Evolutionary conservation across 2,797 vertebrate species (phyloP).

Genomic region (Ptychadena robeensis): DNA sequence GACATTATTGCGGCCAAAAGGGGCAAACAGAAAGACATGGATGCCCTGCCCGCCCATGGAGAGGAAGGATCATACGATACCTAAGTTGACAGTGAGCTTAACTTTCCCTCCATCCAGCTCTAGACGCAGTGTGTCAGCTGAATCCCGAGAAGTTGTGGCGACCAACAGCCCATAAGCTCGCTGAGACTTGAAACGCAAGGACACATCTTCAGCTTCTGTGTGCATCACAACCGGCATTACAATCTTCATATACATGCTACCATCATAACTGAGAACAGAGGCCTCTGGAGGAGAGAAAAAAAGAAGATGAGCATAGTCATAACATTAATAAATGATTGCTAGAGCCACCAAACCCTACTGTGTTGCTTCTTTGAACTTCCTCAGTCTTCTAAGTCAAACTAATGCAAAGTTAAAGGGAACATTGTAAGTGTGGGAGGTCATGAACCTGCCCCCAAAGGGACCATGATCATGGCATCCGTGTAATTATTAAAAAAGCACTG

Average conservation of each 20-base stretch:
- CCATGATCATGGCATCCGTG: too few species aligned
- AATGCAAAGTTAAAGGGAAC: too few species aligned
- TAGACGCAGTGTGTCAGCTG: conserved; percentile 90
- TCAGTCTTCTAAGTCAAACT: too few species aligned
- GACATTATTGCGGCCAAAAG: conserved; percentile 57
- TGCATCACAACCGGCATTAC: conserved; percentile 92
- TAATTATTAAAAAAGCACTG: too few species aligned
- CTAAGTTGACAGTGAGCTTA: conserved; percentile 97
- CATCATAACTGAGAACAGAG: conserved; percentile 91
- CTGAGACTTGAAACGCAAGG: conserved; percentile 96
- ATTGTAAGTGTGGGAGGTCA: too few species aligned
- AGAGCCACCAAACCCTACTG: too few species aligned
- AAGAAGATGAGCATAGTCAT: too few species aligned
- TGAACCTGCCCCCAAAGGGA: too few species aligned
- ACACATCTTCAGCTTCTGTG: conserved; percentile 95
- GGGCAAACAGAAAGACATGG: conserved; percentile 65
- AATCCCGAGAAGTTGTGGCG: conserved; percentile 93
- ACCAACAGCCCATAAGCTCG: conserved; percentile 92
- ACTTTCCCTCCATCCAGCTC: conserved; percentile 93
- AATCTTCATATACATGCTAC: conserved; percentile 99
- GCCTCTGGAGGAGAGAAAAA: conserved; percentile 81
- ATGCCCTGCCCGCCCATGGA: conserved; percentile 70
- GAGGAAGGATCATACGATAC: conserved; percentile 83
- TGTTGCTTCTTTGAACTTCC: too few species aligned
- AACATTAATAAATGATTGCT: too few species aligned